phyloP scores from a whole-genome alignment of 2,113 vertebrate genomes.

The Trochalopteron elliotii region DNA sequence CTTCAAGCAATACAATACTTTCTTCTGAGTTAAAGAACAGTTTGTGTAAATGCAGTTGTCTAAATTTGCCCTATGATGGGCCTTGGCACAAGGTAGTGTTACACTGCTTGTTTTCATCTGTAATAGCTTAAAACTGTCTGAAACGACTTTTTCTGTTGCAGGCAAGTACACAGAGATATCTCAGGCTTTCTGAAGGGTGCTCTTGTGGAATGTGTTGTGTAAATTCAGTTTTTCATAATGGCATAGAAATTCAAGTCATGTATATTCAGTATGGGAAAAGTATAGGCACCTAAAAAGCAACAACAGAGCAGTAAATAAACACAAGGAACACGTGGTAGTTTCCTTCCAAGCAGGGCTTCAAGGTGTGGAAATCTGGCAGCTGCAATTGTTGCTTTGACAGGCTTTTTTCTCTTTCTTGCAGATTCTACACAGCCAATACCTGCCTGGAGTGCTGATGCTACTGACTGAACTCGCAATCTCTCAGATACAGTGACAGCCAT shows the following conservation, averaged over 20 bases:
- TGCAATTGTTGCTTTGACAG: not conserved
- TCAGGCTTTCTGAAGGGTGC: not conserved
- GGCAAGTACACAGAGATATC: not conserved
- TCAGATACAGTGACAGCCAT: constrained; percentile 68
- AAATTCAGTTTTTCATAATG: not conserved
- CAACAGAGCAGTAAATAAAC: not conserved
- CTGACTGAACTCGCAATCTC: constrained; percentile 86
- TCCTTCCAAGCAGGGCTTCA: not conserved
- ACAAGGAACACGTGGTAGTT: not conserved
- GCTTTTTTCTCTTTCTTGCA: constrained; percentile 44
- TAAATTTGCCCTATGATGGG: not conserved
- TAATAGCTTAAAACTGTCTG: not conserved
- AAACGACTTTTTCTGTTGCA: not conserved
- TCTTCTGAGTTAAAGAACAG: not conserved
- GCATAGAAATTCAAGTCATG: not conserved
- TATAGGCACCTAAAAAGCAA: not conserved
- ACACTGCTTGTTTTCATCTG: not conserved
- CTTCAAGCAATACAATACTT: not conserved
- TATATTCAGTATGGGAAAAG: not conserved
- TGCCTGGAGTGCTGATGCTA: constrained; percentile 81
- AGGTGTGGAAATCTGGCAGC: not conserved
- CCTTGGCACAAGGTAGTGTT: not conserved
- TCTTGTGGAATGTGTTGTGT: not conserved
- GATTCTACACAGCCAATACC: constrained; percentile 83
- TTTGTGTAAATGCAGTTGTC: not conserved